phyloP scores from a whole-genome alignment of 2,797 vertebrate species.

The Lutra lutra region DNA sequence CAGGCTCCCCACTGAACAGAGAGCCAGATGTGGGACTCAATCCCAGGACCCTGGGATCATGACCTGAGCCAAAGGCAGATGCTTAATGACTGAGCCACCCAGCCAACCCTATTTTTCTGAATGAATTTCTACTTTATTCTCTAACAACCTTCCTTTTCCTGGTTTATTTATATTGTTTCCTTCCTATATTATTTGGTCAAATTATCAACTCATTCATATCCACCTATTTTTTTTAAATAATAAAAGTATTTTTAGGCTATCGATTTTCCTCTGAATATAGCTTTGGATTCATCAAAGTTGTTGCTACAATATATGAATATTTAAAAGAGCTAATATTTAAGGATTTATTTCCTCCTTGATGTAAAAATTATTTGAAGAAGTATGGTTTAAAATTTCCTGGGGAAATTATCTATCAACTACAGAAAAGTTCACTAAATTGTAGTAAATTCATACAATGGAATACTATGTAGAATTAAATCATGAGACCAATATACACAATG shows the following conservation, averaged over 20 bases:
- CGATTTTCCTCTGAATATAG: background rate
- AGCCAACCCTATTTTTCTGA: background rate
- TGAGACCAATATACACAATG: background rate
- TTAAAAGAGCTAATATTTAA: background rate
- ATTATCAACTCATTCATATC: background rate
- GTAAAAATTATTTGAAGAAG: background rate
- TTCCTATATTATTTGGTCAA: background rate
- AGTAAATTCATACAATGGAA: background rate
- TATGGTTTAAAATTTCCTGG: background rate
- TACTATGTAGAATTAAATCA: background rate
- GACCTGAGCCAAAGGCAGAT: background rate
- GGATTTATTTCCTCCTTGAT: background rate
- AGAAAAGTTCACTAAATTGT: background rate
- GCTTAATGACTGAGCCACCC: background rate
- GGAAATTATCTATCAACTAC: background rate
- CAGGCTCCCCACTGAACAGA: background rate
- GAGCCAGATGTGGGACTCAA: background rate
- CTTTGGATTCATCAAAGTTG: constrained; percentile 20
- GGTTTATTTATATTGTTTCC: background rate
- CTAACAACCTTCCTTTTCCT: background rate
- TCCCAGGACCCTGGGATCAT: background rate
- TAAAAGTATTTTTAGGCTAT: background rate
- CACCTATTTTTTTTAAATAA: background rate
- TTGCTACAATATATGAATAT: background rate
- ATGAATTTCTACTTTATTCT: background rate